Evolutionary conservation across 2,797 vertebrate genomes (phyloP).

Genomic region (Antrozous pallidus): DNA sequence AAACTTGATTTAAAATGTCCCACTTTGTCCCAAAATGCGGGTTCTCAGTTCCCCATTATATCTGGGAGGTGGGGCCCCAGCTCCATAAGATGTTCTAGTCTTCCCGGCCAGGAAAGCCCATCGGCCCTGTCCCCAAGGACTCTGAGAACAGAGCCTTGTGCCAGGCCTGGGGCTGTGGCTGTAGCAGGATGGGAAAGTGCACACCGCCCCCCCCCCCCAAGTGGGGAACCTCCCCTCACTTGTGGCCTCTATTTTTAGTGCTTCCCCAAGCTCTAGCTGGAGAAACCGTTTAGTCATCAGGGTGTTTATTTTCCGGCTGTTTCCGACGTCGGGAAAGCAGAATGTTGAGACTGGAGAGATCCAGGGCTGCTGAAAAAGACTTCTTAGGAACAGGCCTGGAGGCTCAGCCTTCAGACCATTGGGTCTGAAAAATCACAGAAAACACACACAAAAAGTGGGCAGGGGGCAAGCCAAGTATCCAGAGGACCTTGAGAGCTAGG

Average conservation of each 20-base stretch:
- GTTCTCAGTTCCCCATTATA: neutral
- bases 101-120: neutral
- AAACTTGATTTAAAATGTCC: slow-evolving; percentile 51
- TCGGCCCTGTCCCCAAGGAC: neutral
- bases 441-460: neutral
- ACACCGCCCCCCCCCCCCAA: slow-evolving; percentile 30
- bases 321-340: slow-evolving; percentile 79
- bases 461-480: neutral
- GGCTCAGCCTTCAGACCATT: slow-evolving; percentile 52
- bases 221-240: slow-evolving; percentile 75
- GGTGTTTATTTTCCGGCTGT: slow-evolving; percentile 80
- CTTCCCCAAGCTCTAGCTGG: slow-evolving; percentile 74
- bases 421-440: neutral
- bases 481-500: neutral
- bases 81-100: slow-evolving; percentile 15
- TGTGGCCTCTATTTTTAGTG: slow-evolving; percentile 78
- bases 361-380: slow-evolving; percentile 67
- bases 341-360: slow-evolving; percentile 79
- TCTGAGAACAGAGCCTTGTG: slow-evolving; percentile 38
- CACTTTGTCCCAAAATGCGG: slow-evolving; percentile 37
- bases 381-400: slow-evolving; percentile 68
- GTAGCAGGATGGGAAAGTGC: slow-evolving; percentile 62
- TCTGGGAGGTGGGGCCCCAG: neutral
- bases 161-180: slow-evolving; percentile 10
- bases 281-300: slow-evolving; percentile 80